A percentile compares a stretch with the other conserved stretches of the same genome.
These are phyloP conservation scores for Nesospiza acunhae DNA, from an alignment of 2,113 vertebrate species.

Conservation along the genomic window DNA sequence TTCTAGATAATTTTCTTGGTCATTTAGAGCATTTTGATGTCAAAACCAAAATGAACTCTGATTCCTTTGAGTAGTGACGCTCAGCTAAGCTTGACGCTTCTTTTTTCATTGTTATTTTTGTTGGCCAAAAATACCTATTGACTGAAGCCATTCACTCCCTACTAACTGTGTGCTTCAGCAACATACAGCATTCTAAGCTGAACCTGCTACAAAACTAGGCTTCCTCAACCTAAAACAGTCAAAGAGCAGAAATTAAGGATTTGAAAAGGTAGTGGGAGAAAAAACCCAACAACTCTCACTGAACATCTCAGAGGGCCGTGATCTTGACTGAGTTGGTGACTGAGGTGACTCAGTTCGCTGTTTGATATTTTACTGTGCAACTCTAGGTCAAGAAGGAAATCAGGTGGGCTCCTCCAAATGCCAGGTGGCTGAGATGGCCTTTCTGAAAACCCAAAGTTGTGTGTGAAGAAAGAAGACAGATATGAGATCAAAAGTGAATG, in stretches of 20 bases:
- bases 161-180: neutral
- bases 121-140: neutral
- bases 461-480: neutral
- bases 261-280: neutral
- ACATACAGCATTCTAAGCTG: neutral
- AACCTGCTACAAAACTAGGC: neutral
- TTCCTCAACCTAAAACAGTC: neutral
- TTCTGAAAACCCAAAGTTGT: neutral
- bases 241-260: neutral
- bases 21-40: neutral
- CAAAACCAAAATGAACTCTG: neutral
- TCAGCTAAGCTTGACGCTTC: neutral
- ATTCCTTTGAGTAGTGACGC: neutral
- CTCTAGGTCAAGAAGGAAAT: neutral
- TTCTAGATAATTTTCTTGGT: neutral
- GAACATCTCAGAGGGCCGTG: neutral
- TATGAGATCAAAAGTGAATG: neutral
- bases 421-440: neutral
- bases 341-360: neutral
- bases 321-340: neutral
- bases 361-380: neutral
- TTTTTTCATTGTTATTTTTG: neutral
- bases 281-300: neutral
- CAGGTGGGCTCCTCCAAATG: neutral
- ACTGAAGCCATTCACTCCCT: neutral